Evolutionary conservation across 2,113 vertebrate genomes (phyloP), one percentile per base, ranked within the genome.

Genomic region (Otolemur garnettii): DNA sequence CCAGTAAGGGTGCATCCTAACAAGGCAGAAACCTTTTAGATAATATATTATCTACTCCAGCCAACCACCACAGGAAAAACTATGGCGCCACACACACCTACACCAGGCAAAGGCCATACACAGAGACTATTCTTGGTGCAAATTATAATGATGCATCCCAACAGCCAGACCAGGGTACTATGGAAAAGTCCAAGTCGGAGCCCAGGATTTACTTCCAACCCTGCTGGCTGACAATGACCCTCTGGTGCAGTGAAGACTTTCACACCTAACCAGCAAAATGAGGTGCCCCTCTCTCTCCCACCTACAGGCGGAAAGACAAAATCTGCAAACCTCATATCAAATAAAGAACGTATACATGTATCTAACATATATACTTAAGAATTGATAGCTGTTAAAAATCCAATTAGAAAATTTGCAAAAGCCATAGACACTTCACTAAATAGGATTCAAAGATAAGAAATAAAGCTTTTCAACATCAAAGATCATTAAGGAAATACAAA

Each of bases 11-110:
- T 69, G 21, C 66, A 89, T 30, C 24, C 21, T 24, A 77, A 26
- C 59, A 84, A 92, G 42, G 68, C 24, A 90, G 33, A 87, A 78
- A 87, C 82, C 42, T n/a, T 94, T 90, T 79, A 87, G 80, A 78
- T 14, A 62, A 26, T 57, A 89, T 71, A 5, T 33, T 1, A 28
- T 75, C 45, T 84, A 42, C 72, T 88, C 11, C 33, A 85, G 42
- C 18, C 75, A 81, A 84, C 59, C 8, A 83, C 14, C 53, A 93
- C 24, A 82, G 33, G 10, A 64, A 83, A 84, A 78, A 21, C 15
- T 26, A 13, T 42, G n/a, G 45, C 24, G 35, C 35, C 33, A 91
- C 7, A 26, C 62, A 35, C n/a, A 53, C 8, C 22, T 7, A 81
- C 15, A 82, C 60, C 45, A 95, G 62, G 62, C 62, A 78, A 86